A percentile compares a stretch with the other conserved stretches of the same genome.
Evolutionary conservation across 2,888 invertebrate genomes (phyloP).

Genomic region (Nymphalis urticae): DNA sequence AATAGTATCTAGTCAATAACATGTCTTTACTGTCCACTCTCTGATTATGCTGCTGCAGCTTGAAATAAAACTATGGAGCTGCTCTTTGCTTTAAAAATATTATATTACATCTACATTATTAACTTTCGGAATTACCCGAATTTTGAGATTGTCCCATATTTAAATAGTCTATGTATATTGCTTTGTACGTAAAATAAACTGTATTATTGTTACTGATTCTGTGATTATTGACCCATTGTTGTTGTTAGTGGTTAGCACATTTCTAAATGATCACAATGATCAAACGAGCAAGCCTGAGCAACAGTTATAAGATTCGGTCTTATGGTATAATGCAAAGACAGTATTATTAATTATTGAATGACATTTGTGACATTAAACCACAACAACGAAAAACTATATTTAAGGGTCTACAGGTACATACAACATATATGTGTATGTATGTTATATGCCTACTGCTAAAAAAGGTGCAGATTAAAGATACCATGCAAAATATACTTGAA

Average conservation of each 20-base stretch:
- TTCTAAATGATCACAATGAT: background rate
- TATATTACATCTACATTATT: too few species aligned
- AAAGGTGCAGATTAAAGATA: background rate
- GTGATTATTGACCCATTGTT: too few species aligned
- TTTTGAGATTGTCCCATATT: too few species aligned
- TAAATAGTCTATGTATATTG: too few species aligned
- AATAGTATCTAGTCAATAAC: background rate
- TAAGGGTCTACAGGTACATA: too few species aligned
- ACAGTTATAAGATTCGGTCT: background rate
- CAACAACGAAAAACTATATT: background rate
- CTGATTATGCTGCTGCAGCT: background rate
- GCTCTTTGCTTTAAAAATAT: background rate
- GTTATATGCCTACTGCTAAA: too few species aligned
- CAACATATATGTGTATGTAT: too few species aligned
- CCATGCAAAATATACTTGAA: background rate
- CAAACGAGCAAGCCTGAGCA: background rate
- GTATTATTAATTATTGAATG: background rate
- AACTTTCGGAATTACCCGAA: too few species aligned
- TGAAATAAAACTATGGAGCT: background rate
- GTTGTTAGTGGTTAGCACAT: background rate
- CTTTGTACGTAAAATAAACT: too few species aligned
- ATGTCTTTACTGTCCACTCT: background rate
- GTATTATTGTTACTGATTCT: too few species aligned
- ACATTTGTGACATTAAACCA: constrained; percentile 2
- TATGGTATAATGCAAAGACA: background rate